Percentiles rank a stretch among this genome's conserved stretches.
Evolutionary conservation across 2,797 vertebrate species (phyloP).

Genomic region (Neostethus bicornis): DNA sequence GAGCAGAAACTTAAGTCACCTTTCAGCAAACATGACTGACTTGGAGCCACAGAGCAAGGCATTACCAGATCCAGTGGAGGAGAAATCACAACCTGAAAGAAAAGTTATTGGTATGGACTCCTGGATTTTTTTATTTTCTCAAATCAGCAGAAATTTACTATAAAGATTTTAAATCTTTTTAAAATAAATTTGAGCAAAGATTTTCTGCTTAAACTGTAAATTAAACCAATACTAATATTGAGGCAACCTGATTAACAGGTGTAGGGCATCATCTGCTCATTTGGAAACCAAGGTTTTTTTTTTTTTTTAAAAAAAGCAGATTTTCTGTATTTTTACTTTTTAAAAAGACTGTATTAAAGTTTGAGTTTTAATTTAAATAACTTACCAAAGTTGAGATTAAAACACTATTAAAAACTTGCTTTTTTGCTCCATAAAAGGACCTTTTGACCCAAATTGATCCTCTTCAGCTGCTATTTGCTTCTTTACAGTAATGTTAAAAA

Average conservation of each 20-base stretch:
- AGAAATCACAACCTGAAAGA: conserved; percentile 76
- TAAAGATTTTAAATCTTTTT: too few species aligned
- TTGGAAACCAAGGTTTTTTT: too few species aligned
- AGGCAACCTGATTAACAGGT: too few species aligned
- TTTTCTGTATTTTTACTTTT: too few species aligned
- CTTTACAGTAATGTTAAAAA: too few species aligned
- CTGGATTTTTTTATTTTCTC: not conserved
- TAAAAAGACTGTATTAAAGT: not conserved
- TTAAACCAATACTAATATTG: too few species aligned
- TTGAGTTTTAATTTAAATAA: not conserved
- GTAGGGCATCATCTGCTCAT: too few species aligned
- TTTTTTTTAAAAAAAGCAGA: not conserved
- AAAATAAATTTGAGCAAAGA: too few species aligned
- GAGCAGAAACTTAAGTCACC: conserved; percentile 24
- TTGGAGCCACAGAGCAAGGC: conserved; percentile 74
- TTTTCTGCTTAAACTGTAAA: too few species aligned
- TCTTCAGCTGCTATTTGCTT: too few species aligned
- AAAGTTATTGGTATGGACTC: conserved; percentile 80
- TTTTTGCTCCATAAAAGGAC: conserved; percentile 7
- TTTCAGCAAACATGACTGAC: conserved; percentile 79
- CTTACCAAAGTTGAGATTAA: not conserved
- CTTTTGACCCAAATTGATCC: conserved; percentile 30
- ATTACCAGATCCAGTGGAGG: conserved; percentile 64
- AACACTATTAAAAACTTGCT: not conserved
- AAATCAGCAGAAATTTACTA: too few species aligned